phyloP scores from a whole-genome alignment of 2,888 invertebrate genomes.

The Ceratothoa steindachneri region DNA sequence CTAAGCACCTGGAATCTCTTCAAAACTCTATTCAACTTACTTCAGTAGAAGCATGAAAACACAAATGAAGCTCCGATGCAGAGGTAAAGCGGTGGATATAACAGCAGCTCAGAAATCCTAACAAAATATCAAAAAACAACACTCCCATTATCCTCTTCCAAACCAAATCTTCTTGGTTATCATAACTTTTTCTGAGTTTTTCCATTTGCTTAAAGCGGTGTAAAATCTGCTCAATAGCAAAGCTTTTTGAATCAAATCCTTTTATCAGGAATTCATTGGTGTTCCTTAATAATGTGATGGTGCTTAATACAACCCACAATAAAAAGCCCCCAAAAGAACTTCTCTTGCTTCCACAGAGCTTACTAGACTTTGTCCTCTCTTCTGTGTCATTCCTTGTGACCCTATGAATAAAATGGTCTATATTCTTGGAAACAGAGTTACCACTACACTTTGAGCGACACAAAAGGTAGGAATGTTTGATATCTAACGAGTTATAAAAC shows the following conservation, averaged over 20 bases:
- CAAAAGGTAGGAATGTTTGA: background rate
- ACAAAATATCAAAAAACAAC: conserved; percentile 1
- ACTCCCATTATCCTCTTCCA: background rate
- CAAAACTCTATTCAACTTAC: too few species aligned
- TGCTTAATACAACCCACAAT: background rate
- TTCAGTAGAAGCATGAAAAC: background rate
- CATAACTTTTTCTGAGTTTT: background rate
- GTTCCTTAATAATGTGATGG: background rate
- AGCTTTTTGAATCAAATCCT: background rate
- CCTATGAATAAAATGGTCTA: background rate
- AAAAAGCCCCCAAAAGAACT: too few species aligned
- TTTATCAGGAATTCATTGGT: background rate
- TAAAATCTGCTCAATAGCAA: background rate
- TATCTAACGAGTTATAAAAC: background rate
- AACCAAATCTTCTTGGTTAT: background rate
- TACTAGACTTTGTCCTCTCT: background rate
- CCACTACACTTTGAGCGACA: background rate
- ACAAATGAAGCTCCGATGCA: background rate
- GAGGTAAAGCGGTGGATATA: background rate
- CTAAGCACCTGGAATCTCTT: too few species aligned
- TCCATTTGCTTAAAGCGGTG: background rate
- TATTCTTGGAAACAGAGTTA: background rate
- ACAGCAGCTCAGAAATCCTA: background rate
- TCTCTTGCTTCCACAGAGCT: too few species aligned
- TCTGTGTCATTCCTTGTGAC: background rate